Base-by-base conservation (phyloP, 2,888 invertebrate genomes). In the Leuctra nigra region DNA sequence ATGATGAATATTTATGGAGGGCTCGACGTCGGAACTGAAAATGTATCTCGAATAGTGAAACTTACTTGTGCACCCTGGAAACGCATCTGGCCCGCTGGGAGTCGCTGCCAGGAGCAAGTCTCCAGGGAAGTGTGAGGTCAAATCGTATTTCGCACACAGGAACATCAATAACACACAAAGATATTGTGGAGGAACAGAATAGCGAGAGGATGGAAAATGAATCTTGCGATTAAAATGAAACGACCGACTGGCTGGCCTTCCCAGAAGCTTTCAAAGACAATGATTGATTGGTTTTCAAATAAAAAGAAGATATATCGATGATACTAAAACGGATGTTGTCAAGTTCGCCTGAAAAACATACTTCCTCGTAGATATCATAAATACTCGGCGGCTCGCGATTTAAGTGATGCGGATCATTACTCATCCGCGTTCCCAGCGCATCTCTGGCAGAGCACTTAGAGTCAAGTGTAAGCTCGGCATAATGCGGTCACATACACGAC, bases 1-100 rank as follows among this genome's bases (percentile, higher is more conserved):
- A 56, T 50, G 50, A 50, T 56, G 56, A 56, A 56, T 56, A 56
- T 56, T 56, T 56, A 56, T 50, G 50, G 33, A 33, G 16, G 33
- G 50, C 35, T 9, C 50, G n/a, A n/a, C 13, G 16, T 33, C 16
- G 22, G 35, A 35, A 50, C 33, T 13, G 50, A 18, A 35, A 35
- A 50, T 35, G 50, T 18, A 9, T 33, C 35, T 2, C 33, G 50
- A 35, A 33, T 3, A 47, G 20, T 35, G 35, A 50, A 35, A 50
- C 50, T 33, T 35, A 20, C 22, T 18, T 35, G 6, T 13, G 6
- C 50, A 33, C 33, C 36, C 22, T n/a, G 23, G 50, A 33, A 33
- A 50, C 50, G n/a, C 50, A 50, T 50, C 33, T 50, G 50, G 35
- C 22, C 44, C n/a, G n/a, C 22, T 16, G 44, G 23, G 44, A 20